Evolutionary conservation across 2,797 vertebrate species (phyloP).

Genomic region (Zenarchopterus dispar): DNA sequence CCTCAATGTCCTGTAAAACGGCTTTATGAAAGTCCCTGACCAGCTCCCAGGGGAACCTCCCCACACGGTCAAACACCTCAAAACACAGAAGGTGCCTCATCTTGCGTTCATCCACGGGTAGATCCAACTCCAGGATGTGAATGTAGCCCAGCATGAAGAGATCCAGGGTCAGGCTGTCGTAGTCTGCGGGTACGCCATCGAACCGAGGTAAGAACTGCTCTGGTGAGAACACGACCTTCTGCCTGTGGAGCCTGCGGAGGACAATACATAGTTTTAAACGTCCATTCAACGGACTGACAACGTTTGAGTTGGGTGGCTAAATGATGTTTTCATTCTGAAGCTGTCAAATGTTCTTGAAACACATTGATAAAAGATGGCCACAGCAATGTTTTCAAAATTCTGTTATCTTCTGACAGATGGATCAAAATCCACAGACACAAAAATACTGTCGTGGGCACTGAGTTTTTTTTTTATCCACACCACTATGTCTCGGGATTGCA

Average conservation of each 20-base stretch:
- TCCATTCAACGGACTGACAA: too few relatives aligned
- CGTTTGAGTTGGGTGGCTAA: too few relatives aligned
- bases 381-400: too few relatives aligned
- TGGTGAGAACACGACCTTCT: slow-evolving; percentile 85
- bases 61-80: slow-evolving; percentile 95
- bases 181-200: slow-evolving; percentile 82
- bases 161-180: slow-evolving; percentile 89
- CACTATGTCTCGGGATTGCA: neutral
- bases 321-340: too few relatives aligned
- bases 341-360: too few relatives aligned
- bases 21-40: slow-evolving; percentile 92
- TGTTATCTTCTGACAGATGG: neutral
- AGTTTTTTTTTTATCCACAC: too few relatives aligned
- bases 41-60: slow-evolving; percentile 89
- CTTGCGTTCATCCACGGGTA: slow-evolving; percentile 89
- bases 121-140: slow-evolving; percentile 92
- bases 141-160: slow-evolving; percentile 99
- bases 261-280: slow-evolving; percentile 12
- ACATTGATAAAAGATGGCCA: too few relatives aligned
- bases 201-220: slow-evolving; percentile 91
- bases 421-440: neutral
- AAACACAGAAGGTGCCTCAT: slow-evolving; percentile 95
- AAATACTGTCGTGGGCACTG: neutral
- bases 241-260: slow-evolving; percentile 76
- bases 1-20: slow-evolving; percentile 90